phyloP scores from a whole-genome alignment of 2,113 vertebrate species.

The Austrofundulus limnaeus region DNA sequence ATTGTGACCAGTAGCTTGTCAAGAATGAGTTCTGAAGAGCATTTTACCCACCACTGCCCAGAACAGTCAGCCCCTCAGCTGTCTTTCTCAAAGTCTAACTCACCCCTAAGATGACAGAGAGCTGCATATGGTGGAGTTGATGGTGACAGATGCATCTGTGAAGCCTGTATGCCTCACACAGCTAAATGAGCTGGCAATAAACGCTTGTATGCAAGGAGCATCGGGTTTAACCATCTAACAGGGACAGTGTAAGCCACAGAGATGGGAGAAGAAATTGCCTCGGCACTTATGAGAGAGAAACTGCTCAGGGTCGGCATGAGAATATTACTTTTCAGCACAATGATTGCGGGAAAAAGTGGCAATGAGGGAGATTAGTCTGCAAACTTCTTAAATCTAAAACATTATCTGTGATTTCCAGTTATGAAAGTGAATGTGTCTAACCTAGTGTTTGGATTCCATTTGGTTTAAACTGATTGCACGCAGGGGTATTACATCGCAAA shows the following conservation, averaged over 20 bases:
- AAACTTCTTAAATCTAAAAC: neutral
- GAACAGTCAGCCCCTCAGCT: constrained; percentile 32
- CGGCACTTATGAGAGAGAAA: constrained; percentile 6
- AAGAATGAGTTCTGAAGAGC: constrained; percentile 30
- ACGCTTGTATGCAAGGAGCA: constrained; percentile 9
- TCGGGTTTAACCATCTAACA: constrained; percentile 27
- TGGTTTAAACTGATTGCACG: constrained; percentile 5
- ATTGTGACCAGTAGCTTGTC: constrained; percentile 40
- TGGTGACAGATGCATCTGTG: constrained; percentile 53
- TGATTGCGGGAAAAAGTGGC: neutral
- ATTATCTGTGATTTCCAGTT: neutral
- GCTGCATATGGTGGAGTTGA: constrained; percentile 51
- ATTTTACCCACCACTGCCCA: constrained; percentile 41
- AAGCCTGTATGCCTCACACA: constrained; percentile 32
- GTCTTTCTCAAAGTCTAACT: constrained; percentile 20
- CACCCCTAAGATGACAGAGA: constrained; percentile 38
- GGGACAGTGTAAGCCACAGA: constrained; percentile 5
- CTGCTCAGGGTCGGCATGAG: constrained; percentile 2
- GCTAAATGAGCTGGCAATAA: constrained; percentile 51
- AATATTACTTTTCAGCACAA: constrained; percentile 12
- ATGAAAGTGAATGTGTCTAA: constrained; percentile 3
- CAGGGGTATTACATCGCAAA: neutral
- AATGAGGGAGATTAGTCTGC: constrained; percentile 6
- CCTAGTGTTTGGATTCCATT: neutral
- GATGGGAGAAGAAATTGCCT: constrained; percentile 24